Evolutionary conservation across 1,140 invertebrate species (phyloP), one percentile per base, ranked within the genome.

Genomic region (Atta texana): DNA sequence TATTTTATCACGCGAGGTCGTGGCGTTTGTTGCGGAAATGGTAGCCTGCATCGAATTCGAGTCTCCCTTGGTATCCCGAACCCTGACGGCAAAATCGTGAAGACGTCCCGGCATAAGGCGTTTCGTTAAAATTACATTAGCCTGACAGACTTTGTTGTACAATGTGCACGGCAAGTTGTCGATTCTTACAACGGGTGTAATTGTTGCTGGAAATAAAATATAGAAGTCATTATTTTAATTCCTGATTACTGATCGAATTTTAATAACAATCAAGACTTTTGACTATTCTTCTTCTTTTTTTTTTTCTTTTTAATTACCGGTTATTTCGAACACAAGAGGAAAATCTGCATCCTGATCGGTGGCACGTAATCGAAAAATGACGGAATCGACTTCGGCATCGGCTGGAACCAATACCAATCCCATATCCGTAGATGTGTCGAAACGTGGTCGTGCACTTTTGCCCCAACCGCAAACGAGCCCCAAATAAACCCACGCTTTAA

Each of bases 341-440:
- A 98, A 98, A 94, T 98, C 97, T 92, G 97, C 97, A 94, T 98
- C 97, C 59, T 98, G 97, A 94, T 98, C 98, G 88, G 97, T 97
- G 69, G 97, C 98, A 92, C 98, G 96, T 74, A 98, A 96, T 90
- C 98, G 96, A 95, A 98, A 98, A 93, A 98, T 98, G 89, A 98
- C 96, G 18, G 97, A 97, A 84, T 97, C 97, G 88, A 98, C 96
- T 90, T 97, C 96, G 31, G 97, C 97, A 94, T 98, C 97, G 24
- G 97, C 96, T 64, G 98, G 98, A 57, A 98, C 96, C 53, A 98
- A 96, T 61, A 98, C 97, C 71, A 97, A 96, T 90, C 97, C 95
- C 97, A 98, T 97, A 88, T 97, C 96, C 63, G 97, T 97, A 87
- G 97, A 97, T 44, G 97, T 96, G 94, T 98, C 98, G 95, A 98